A percentile compares a stretch with the other conserved stretches of the same genome.
These are phyloP conservation scores for Cephalopachus bancanus DNA, from an alignment of 2,797 vertebrate genomes.

Conservation along the genomic window DNA sequence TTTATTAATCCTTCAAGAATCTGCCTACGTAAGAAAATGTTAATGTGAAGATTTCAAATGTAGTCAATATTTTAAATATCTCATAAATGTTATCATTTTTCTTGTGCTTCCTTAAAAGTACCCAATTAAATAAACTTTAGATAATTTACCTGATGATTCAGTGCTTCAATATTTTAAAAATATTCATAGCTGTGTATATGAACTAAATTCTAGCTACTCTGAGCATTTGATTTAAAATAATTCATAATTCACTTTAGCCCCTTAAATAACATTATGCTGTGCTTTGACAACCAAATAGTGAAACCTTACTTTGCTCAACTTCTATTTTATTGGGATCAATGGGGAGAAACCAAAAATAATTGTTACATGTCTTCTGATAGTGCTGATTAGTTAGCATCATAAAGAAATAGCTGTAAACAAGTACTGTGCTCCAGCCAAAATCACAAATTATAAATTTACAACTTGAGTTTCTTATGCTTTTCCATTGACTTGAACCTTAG, in stretches of 20 bases:
- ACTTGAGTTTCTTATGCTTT: constrained; percentile 62
- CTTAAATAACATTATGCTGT: constrained; percentile 69
- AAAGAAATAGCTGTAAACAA: constrained; percentile 75
- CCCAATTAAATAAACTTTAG: constrained; percentile 41
- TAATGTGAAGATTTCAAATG: background rate
- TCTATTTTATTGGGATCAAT: constrained; percentile 79
- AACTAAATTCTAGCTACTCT: constrained; percentile 66
- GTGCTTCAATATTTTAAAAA: constrained; percentile 49
- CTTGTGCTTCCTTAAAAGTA: constrained; percentile 52
- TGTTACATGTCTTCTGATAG: constrained; percentile 76
- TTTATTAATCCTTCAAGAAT: background rate
- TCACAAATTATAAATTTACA: constrained; percentile 69
- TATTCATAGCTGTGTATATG: constrained; percentile 51
- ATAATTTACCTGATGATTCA: constrained; percentile 58
- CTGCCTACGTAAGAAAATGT: background rate
- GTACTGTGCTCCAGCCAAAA: constrained; percentile 28
- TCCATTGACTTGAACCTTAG: constrained; percentile 28
- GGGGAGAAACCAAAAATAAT: constrained; percentile 84
- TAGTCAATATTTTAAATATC: background rate
- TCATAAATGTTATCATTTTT: constrained; percentile 50
- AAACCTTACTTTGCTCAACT: constrained; percentile 75
- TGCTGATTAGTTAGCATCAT: constrained; percentile 74
- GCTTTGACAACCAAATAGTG: constrained; percentile 79
- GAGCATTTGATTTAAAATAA: constrained; percentile 72
- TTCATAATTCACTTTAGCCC: constrained; percentile 73